Percentiles rank a stretch among this genome's conserved stretches.
Evolutionary conservation across 2,113 vertebrate genomes (phyloP).

Genomic region (Pholis gunnellus): DNA sequence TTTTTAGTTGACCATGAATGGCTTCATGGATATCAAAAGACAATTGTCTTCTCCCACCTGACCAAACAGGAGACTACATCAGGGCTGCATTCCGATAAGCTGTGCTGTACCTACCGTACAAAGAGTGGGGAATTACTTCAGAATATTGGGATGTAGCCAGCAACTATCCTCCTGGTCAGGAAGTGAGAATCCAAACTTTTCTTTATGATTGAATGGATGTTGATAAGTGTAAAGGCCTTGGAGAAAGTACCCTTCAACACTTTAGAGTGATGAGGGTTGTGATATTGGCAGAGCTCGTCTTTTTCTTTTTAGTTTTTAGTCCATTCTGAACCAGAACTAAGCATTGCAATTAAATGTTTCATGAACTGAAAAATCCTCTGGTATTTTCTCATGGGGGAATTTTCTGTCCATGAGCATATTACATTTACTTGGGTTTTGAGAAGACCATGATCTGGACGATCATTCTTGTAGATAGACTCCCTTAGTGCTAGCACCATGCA

Average conservation of each 20-base stretch:
- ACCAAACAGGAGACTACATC: constrained; percentile 51
- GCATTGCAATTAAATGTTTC: background rate
- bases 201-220: background rate
- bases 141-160: constrained; percentile 63
- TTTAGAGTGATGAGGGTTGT: background rate
- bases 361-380: constrained; percentile 16
- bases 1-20: constrained; percentile 12
- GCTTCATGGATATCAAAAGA: constrained; percentile 19
- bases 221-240: background rate
- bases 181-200: constrained; percentile 49
- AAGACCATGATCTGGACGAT: background rate
- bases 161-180: constrained; percentile 56
- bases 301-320: constrained; percentile 12
- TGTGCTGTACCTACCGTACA: constrained; percentile 47
- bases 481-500: constrained; percentile 4
- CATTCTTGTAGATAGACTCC: background rate
- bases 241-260: background rate
- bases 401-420: constrained; percentile 24
- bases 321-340: constrained; percentile 34
- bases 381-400: background rate
- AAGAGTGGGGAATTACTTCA: constrained; percentile 53
- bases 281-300: background rate
- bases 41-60: constrained; percentile 52
- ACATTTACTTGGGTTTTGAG: constrained; percentile 30
- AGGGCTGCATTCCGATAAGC: constrained; percentile 61